Base-by-base conservation (phyloP, 2,113 vertebrate species). In the Hyla sarda region DNA sequence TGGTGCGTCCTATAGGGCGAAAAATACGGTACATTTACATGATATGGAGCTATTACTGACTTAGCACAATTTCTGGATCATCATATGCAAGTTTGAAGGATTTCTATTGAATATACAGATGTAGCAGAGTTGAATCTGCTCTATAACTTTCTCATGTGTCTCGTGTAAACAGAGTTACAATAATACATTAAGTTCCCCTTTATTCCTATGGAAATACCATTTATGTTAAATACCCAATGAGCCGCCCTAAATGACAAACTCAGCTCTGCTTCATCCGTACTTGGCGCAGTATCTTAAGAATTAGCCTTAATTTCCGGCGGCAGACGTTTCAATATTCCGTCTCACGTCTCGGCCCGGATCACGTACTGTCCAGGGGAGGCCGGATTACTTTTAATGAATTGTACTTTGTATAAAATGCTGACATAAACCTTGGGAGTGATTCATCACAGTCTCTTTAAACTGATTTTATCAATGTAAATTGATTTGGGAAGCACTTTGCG, bases 381-480 rank as follows among this genome's bases (percentile, higher is more conserved):
- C 74, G 13, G 17, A 37, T 84, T 37, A 47, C 72, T 84, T 73
- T 58, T 62, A 84, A 83, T 83, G 82, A 84, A 84, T 84, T 47
- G 52, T 60, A 84, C 82, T 84, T 62, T 58, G 21, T 58, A 56
- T 75, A 84, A 84, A 75, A 75, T 37, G 82, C 82, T 84, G 82
- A 84, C 82, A 84, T 73, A 84, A 76, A 84, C 50, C 67, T 56
- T 62, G 48, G 54, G 67, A 60, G 69, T 60, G 52, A 84, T 84
- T 84, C 75, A 84, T 84, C 82, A 75, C 72, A 62, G 82, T 73
- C 82, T 75, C 71, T 67, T 76, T 76, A 77, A 85, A 77, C 73
- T 65, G 74, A 77, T 85, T 85, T 65, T 85, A 76, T 85, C 74
- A 85, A 76, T 85, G 83, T 85, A 85, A 85, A 85, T 85, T 65